phyloP scores from a whole-genome alignment of 2,797 vertebrate species.

The Sylvilagus floridanus region DNA sequence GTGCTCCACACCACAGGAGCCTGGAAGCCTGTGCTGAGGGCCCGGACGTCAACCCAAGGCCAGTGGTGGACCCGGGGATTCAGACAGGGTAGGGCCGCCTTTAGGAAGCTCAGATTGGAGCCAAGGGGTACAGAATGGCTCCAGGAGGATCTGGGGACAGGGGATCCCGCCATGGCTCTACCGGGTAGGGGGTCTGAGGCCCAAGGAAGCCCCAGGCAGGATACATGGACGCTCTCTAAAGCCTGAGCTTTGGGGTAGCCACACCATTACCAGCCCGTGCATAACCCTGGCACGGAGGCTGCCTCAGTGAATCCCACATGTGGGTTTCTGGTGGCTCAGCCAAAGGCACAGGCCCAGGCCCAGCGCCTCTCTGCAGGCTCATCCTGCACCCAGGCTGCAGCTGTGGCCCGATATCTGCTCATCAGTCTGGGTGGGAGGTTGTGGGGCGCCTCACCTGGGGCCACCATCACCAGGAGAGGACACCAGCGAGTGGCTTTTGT shows the following conservation, averaged over 20 bases:
- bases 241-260: background rate
- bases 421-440: background rate
- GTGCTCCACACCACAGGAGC: background rate
- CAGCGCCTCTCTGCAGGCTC: background rate
- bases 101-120: background rate
- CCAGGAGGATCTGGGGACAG: background rate
- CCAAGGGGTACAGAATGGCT: background rate
- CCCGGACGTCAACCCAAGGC: background rate
- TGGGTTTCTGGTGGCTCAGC: background rate
- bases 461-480: background rate
- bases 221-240: background rate
- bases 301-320: background rate
- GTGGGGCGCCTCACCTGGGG: background rate
- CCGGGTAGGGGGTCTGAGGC: background rate
- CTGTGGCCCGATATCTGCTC: background rate
- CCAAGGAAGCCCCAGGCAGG: background rate
- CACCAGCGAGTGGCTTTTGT: background rate
- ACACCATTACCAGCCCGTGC: background rate
- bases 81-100: background rate
- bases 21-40: background rate
- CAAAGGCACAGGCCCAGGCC: background rate
- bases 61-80: background rate
- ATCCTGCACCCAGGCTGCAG: background rate
- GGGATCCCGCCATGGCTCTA: background rate
- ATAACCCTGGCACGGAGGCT: background rate